phyloP scores from a whole-genome alignment of 2,797 vertebrate species.

The Uromys caudimaculatus region DNA sequence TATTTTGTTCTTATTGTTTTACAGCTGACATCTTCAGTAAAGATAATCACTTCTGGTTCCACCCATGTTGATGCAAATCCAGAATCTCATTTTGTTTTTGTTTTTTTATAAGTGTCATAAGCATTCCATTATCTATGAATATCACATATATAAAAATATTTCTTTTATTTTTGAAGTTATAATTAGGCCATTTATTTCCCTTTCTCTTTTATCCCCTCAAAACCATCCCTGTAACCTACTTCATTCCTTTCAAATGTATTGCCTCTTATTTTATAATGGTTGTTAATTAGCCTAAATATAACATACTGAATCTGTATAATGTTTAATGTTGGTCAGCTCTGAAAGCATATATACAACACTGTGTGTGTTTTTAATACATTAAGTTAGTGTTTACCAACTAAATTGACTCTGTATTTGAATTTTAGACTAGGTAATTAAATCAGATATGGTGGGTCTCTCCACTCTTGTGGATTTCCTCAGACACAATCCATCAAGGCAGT shows the following conservation, averaged over 20 bases:
- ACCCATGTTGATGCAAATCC: background rate
- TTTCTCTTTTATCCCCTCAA: background rate
- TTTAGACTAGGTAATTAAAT: background rate
- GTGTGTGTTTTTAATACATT: background rate
- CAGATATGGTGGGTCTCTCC: background rate
- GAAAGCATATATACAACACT: background rate
- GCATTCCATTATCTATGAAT: background rate
- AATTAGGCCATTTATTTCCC: no score
- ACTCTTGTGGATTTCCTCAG: no score
- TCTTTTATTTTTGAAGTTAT: background rate
- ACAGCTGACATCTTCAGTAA: background rate
- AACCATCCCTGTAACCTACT: rapidly evolving
- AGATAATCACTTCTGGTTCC: background rate
- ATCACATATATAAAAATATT: background rate
- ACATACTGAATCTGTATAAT: background rate
- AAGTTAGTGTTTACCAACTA: background rate
- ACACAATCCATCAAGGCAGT: no score
- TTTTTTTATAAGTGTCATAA: background rate
- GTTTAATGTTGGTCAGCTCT: background rate
- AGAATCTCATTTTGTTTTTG: background rate
- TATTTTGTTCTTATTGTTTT: background rate
- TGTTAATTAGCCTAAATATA: background rate
- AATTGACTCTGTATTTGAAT: background rate
- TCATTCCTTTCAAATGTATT: background rate
- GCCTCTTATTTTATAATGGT: background rate